A percentile compares a stretch with the other conserved stretches of the same genome.
These are phyloP conservation scores for Calycopis cecrops DNA, from an alignment of 1,140 invertebrate genomes.

Conservation along the genomic window DNA sequence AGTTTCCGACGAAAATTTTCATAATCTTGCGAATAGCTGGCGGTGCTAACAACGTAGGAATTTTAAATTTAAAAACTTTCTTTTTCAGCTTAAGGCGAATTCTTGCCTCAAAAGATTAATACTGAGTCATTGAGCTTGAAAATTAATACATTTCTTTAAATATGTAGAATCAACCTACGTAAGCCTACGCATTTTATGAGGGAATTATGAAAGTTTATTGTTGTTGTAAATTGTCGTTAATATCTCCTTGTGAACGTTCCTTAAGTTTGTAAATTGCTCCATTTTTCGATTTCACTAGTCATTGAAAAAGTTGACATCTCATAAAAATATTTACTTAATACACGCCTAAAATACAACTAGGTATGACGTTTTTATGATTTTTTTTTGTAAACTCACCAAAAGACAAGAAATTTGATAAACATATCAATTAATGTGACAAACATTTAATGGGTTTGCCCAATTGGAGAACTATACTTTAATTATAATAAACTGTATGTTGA, in stretches of 20 bases:
- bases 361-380: no score
- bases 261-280: no score
- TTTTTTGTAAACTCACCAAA: no score
- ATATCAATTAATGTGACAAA: no score
- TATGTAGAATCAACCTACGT: no score
- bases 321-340: neutral
- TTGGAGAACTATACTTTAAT: neutral
- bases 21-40: constrained; percentile 39
- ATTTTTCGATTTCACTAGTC: no score
- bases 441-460: no score
- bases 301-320: neutral
- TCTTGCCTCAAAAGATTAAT: neutral
- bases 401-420: no score
- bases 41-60: constrained; percentile 35
- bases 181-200: neutral
- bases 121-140: constrained; percentile 2
- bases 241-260: no score
- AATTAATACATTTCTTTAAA: neutral
- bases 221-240: no score
- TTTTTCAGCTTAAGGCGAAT: constrained; percentile 32
- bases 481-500: neutral
- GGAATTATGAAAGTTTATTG: no score
- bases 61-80: constrained; percentile 42
- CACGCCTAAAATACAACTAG: no score
- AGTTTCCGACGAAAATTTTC: constrained; percentile 23